A percentile compares a stretch with the other conserved stretches of the same genome.
Evolutionary conservation across 2,113 vertebrate genomes (phyloP).

Genomic region (Chaetorhynchus papuensis): DNA sequence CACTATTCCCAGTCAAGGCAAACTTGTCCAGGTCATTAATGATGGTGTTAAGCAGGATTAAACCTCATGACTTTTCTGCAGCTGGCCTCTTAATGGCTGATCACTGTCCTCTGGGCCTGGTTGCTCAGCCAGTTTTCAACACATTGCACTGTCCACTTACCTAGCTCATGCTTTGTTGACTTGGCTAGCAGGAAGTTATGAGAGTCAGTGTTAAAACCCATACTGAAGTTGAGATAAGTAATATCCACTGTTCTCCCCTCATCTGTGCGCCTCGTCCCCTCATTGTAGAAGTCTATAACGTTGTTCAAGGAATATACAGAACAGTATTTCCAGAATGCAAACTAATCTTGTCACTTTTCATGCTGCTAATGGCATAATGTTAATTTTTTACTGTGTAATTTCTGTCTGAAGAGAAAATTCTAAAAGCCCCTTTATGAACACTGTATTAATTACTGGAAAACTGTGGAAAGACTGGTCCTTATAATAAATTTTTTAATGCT

Average conservation of each 20-base stretch:
- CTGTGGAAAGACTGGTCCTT: neutral
- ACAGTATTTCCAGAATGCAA: neutral
- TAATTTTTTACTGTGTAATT: neutral
- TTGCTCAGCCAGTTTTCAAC: neutral
- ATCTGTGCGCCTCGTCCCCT: neutral
- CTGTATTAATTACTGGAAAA: neutral
- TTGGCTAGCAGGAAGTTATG: neutral
- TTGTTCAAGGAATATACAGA: neutral
- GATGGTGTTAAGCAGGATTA: neutral
- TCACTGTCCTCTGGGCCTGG: neutral
- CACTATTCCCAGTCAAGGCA: neutral
- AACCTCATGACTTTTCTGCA: neutral
- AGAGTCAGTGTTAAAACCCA: neutral
- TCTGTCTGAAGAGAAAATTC: neutral
- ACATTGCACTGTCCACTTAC: neutral
- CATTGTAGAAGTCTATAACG: neutral
- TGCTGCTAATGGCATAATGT: neutral
- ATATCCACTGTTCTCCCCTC: neutral
- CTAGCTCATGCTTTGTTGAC: neutral
- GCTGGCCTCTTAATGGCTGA: neutral
- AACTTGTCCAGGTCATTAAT: neutral
- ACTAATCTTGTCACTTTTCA: neutral
- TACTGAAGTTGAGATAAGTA: neutral
- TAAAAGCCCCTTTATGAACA: neutral
- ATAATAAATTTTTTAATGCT: neutral